phyloP scores from a whole-genome alignment of 2,113 vertebrate species.

The Tonatia bakeri region DNA sequence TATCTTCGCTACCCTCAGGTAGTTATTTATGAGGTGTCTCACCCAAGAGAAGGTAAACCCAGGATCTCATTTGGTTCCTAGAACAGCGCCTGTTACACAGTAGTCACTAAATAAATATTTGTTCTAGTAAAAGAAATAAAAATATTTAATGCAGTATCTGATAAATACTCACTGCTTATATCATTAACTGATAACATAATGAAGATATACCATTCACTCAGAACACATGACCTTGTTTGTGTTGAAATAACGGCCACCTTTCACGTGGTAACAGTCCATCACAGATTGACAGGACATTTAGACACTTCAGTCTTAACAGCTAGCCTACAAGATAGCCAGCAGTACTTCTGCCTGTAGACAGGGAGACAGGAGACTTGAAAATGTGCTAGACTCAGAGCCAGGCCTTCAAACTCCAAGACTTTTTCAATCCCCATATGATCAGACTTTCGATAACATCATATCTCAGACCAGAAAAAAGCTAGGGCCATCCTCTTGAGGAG shows the following conservation, averaged over 20 bases:
- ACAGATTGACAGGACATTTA: accelerated
- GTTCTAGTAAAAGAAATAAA: not conserved
- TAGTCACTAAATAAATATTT: not conserved
- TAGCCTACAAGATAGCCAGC: not conserved
- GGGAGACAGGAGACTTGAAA: not conserved
- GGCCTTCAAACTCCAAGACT: not conserved
- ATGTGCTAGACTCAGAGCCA: not conserved
- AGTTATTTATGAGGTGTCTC: not conserved
- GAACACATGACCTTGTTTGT: not conserved
- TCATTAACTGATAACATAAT: not conserved
- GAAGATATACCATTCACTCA: not conserved
- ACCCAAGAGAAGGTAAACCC: not conserved
- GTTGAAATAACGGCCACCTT: not conserved
- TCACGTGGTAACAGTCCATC: not conserved
- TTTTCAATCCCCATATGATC: not conserved
- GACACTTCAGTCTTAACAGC: not conserved
- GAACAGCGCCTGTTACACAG: not conserved
- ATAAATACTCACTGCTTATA: not conserved
- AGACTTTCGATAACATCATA: not conserved
- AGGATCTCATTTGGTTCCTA: not conserved
- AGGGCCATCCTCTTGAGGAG: not conserved
- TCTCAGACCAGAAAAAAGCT: not conserved
- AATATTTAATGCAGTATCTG: not conserved
- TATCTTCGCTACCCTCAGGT: not conserved
- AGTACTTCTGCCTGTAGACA: not conserved